phyloP scores from a whole-genome alignment of 2,888 invertebrate genomes.

The Macrosiphum euphorbiae region DNA sequence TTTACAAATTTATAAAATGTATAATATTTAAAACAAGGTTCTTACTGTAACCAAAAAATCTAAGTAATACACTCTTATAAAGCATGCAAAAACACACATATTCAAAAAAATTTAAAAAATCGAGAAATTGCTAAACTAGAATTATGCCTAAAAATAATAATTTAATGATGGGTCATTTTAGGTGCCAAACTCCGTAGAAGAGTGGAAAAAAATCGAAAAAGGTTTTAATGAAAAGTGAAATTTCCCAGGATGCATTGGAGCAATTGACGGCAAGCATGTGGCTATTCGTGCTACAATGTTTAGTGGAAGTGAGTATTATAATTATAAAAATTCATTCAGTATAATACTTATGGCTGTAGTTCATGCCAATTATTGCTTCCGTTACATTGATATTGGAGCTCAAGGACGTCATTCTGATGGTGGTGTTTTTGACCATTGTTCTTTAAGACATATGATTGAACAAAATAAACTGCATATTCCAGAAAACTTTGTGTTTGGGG shows the following conservation, averaged over 20 bases:
- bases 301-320: conserved; percentile 50
- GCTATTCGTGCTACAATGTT: conserved; percentile 34
- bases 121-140: conserved; percentile 13
- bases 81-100: not conserved
- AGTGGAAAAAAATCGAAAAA: conserved; percentile 58
- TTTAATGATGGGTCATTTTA: conserved; percentile 32
- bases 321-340: conserved; percentile 59
- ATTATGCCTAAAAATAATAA: conserved; percentile 26
- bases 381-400: conserved; percentile 59
- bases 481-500: conserved; percentile 67
- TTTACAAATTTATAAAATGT: too few relatives aligned
- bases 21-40: not conserved
- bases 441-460: conserved; percentile 37
- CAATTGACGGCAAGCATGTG: conserved; percentile 60
- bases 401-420: conserved; percentile 59
- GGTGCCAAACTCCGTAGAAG: conserved; percentile 42
- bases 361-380: conserved; percentile 61
- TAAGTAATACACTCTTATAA: conserved; percentile 30
- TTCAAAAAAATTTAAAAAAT: not conserved
- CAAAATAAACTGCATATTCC: conserved; percentile 39
- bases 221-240: conserved; percentile 54
- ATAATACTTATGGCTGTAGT: conserved; percentile 61
- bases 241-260: conserved; percentile 61
- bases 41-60: conserved; percentile 28
- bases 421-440: conserved; percentile 63